phyloP scores from a whole-genome alignment of 2,797 vertebrate species.

The Sebastiscus tertius region DNA sequence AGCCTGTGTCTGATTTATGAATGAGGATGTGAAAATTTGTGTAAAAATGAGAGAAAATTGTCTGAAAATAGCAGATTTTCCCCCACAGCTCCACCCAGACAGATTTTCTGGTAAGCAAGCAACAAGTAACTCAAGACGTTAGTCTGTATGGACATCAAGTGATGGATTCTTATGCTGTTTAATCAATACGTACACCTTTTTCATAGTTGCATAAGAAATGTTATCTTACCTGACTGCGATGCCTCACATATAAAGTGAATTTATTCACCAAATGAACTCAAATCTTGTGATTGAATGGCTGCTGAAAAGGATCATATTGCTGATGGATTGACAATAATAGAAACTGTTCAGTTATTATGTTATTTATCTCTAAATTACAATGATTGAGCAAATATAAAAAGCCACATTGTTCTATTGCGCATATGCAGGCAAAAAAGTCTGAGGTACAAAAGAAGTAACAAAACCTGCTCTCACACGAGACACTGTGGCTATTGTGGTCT shows the following conservation, averaged over 20 bases:
- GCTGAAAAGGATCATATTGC: not conserved
- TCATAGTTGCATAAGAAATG: not conserved
- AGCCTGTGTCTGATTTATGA: conserved; percentile 4
- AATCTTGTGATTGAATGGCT: not conserved
- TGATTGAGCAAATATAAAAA: not conserved
- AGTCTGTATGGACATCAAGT: not conserved
- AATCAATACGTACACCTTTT: not conserved
- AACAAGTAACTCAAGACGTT: not conserved
- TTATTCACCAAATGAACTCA: not conserved
- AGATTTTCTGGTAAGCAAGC: not conserved
- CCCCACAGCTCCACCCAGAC: not conserved
- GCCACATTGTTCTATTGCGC: not conserved
- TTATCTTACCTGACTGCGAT: not conserved
- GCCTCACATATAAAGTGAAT: not conserved
- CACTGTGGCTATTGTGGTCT: conserved; percentile 46
- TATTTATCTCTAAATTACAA: not conserved
- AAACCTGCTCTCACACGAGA: not conserved
- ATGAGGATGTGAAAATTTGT: not conserved
- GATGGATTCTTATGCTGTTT: not conserved
- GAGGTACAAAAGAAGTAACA: not conserved
- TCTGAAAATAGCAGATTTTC: not conserved
- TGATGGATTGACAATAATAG: not conserved
- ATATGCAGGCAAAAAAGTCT: not conserved
- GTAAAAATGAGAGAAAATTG: not conserved
- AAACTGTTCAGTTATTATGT: not conserved